A percentile compares a stretch with the other conserved stretches of the same genome.
These are phyloP conservation scores for Paramacrobiotus metropolitanus DNA, from an alignment of 1,140 invertebrate species.

Conservation along the genomic window DNA sequence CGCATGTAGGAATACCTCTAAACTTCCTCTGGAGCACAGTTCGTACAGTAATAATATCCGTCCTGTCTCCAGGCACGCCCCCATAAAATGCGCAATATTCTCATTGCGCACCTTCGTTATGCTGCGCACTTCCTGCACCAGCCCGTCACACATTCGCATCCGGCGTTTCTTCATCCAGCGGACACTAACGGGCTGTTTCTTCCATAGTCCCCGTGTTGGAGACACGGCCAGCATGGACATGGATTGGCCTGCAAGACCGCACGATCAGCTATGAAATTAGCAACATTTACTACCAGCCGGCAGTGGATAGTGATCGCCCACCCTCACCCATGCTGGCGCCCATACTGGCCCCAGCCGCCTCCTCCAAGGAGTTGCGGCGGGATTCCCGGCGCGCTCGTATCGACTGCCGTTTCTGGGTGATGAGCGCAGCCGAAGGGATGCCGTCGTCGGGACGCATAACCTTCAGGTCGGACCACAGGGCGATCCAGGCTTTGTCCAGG, in stretches of 20 bases:
- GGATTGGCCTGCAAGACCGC: not conserved
- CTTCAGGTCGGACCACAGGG: not conserved
- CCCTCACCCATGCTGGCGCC: not conserved
- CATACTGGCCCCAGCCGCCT: not conserved
- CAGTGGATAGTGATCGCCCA: not conserved
- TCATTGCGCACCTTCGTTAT: not conserved
- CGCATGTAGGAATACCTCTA: not conserved
- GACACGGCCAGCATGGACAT: not conserved
- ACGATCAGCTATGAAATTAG: not conserved
- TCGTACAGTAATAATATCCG: not conserved
- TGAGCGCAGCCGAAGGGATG: too few relatives aligned
- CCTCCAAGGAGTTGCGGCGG: not conserved
- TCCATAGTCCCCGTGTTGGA: not conserved
- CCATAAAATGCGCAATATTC: not conserved
- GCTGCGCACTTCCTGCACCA: not conserved
- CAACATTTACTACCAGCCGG: not conserved
- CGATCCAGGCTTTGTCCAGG: not conserved
- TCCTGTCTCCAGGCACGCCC: not conserved
- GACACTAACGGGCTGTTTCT: not conserved
- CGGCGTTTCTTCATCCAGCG: not conserved
- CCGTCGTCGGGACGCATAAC: not conserved
- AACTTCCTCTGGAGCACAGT: not conserved
- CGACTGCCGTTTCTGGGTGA: too few relatives aligned
- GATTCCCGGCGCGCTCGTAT: too few relatives aligned
- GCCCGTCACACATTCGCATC: not conserved